phyloP scores from a whole-genome alignment of 2,113 vertebrate genomes.

The Oostethus manadensis region DNA sequence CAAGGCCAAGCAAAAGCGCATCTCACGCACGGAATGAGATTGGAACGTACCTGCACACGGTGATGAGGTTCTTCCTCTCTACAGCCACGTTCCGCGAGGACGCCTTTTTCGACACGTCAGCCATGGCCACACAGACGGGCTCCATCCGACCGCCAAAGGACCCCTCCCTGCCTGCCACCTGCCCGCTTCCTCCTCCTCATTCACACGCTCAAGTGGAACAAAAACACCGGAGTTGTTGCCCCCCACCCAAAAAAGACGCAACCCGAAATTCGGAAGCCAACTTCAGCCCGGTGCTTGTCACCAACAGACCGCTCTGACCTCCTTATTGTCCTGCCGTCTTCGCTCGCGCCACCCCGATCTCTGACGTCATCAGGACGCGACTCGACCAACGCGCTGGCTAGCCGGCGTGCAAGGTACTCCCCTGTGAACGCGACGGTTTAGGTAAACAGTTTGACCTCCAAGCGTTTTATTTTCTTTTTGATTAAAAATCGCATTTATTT shows the following conservation, averaged over 20 bases:
- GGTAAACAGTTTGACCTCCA: too few species aligned
- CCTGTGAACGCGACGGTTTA: too few species aligned
- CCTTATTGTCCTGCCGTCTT: not conserved
- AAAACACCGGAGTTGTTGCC: not conserved
- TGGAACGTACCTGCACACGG: slow-evolving; percentile 82
- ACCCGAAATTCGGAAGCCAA: not conserved
- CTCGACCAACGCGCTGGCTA: not conserved
- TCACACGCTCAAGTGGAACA: too few species aligned
- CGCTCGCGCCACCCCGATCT: not conserved
- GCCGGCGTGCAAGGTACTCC: too few species aligned
- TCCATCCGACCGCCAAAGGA: slow-evolving; percentile 74
- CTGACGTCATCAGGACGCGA: not conserved
- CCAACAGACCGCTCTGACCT: not conserved
- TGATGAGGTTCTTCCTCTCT: slow-evolving; percentile 87
- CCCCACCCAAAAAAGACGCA: not conserved
- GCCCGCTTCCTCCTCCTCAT: slow-evolving; percentile 37
- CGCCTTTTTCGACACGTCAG: slow-evolving; percentile 77
- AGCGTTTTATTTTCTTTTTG: too few species aligned
- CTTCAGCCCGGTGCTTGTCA: not conserved
- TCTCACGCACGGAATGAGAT: not conserved
- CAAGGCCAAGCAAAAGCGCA: not conserved
- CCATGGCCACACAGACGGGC: slow-evolving; percentile 79
- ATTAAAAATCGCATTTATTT: too few species aligned
- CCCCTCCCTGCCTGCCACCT: slow-evolving; percentile 59
- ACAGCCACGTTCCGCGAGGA: slow-evolving; percentile 81